Evolutionary conservation across 2,888 invertebrate species (phyloP), one percentile per base, ranked within the genome.

Genomic region (Pristionchus japonicus): DNA sequence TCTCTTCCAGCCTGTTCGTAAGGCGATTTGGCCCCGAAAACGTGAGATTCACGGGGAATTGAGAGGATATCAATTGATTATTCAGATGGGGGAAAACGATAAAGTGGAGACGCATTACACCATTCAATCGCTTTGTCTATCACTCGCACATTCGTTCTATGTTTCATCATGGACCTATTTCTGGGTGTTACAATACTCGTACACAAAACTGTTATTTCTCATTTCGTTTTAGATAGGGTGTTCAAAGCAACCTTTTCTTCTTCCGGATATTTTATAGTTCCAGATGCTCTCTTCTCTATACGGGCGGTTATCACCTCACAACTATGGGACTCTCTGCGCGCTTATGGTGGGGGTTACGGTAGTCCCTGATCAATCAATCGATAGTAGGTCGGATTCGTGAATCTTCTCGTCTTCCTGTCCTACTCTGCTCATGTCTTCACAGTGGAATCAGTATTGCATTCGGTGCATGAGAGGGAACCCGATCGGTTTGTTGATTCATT

Each of bases 361-460:
- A 40, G 64, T 31, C 31, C 7, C 64, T 43, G 23, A 77, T 23
- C 15, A 11, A 77, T 43, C 43, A 43, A 40, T 77, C 77, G n/a
- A 40, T 67, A 7, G 64, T 34, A 77, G 77, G 77, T 77, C 20
- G 77, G 77, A n/a, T 77, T 77, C 77, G 77, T 77, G 77, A 77
- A 77, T 27, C 77, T 77, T 6, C 77, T 77, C n/a, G 43, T 77
- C n/a, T 77, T 77, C 43, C 77, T 77, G 37, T 77, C 77, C 43
- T 77, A 77, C 27, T 77, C 77, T 77, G 77, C 77, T 11, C 77
- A 77, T 43, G 77, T 77, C 23, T 77, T 77, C 77, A 82, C 52
- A 20, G 82, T 82, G 31, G 82, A 82, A 82, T 82, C 82, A 13
- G 82, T 57, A 23, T 34, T 82, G 9, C 82, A 82, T 34, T 82